Percentiles rank a stretch among this genome's conserved stretches.
Evolutionary conservation across 2,797 vertebrate genomes (phyloP).

Genomic region (Sebastes taczanowskii): DNA sequence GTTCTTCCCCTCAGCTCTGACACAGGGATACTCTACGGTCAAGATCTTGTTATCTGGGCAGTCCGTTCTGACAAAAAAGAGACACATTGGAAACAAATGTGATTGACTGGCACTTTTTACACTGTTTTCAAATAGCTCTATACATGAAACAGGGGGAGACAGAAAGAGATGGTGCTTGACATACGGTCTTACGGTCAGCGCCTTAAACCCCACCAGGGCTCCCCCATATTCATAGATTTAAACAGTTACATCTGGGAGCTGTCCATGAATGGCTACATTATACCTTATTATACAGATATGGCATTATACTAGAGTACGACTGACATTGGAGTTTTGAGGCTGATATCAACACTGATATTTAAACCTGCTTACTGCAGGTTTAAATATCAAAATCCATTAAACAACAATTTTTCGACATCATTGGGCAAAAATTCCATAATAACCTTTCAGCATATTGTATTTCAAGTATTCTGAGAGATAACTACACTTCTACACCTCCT

Average conservation of each 20-base stretch:
- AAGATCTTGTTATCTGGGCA: constrained; percentile 84
- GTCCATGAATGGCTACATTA: not conserved
- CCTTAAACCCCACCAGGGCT: not conserved
- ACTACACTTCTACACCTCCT: no score
- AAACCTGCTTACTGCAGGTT: no score
- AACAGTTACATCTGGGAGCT: not conserved
- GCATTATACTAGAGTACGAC: not conserved
- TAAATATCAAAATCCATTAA: no score
- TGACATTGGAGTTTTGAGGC: not conserved
- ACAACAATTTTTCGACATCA: no score
- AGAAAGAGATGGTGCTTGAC: not conserved
- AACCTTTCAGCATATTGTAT: no score
- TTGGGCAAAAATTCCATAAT: no score
- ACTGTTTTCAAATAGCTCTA: not conserved
- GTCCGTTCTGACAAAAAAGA: constrained; percentile 60
- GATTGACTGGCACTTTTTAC: not conserved
- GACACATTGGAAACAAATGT: not conserved
- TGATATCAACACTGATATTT: not conserved
- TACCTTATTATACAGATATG: not conserved
- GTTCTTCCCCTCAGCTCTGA: constrained; percentile 76
- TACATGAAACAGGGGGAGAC: not conserved
- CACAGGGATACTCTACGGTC: constrained; percentile 83
- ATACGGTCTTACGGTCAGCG: not conserved
- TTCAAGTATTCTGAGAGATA: no score
- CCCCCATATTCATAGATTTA: not conserved